Evolutionary conservation across 2,888 invertebrate genomes (phyloP), one percentile per base, ranked within the genome.

Genomic region (Agonopterix alstromeriana): DNA sequence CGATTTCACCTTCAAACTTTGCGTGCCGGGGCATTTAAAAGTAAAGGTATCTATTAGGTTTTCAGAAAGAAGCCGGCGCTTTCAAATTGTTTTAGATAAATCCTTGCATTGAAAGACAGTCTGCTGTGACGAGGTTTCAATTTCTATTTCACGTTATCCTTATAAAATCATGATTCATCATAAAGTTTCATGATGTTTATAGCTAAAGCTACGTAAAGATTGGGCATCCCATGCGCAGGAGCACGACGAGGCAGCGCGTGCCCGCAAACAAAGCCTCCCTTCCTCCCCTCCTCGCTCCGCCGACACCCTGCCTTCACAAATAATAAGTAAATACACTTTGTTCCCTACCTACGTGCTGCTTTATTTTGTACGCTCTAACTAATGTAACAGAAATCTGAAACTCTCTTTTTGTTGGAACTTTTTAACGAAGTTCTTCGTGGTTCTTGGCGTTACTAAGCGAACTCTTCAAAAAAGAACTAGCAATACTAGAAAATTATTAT

Each of bases 301-400:
- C 45, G 42, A 42, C 40, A 38, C 45, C 48, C 46, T 51, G 48
- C 55, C 55, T 61, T 64, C 73, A 67, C 73, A 70, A 73, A 71
- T 68, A 76, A 72, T 70, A 77, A 73, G 77, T 70, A 77, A 81
- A 80, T 67, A 76, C 70, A 75, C 75, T 73, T 71, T 71, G 72
- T 73, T 70, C 70, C 67, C 59, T 61, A 59, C 60, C 56, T 36
- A 9, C 61, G 52, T 57, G 65, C 61, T 61, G 58, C 70, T 71
- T 70, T 71, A 66, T 72, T 73, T 73, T 63, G 60, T 67, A 65
- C 64, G 67, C 60, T 63, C 66, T 69, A 67, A 68, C 66, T 69
- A 67, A 68, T 67, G 66, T 66, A 69, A 67, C 67, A 62, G 61
- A 64, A 66, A 66, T 53, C 53, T 53, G 63, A 68, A 60, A 68